These are phyloP conservation scores for Spisula solida DNA, from an alignment of 2,888 invertebrate species.

Conservation along the genomic window DNA sequence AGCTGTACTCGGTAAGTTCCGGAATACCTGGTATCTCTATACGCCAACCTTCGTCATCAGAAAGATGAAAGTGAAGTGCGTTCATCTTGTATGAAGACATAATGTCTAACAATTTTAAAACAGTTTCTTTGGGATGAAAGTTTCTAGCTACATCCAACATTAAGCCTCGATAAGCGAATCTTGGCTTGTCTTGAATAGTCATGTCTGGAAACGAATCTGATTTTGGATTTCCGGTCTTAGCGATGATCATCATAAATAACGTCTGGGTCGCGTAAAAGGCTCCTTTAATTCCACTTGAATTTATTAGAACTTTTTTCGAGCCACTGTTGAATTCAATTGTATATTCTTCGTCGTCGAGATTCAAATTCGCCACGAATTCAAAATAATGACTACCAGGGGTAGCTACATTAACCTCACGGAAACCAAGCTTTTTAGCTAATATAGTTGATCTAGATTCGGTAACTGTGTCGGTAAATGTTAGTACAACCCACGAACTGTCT, in stretches of 20 bases:
- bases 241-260: slow-evolving; percentile 57
- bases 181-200: slow-evolving; percentile 70
- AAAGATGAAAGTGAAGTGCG: slow-evolving; percentile 84
- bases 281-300: slow-evolving; percentile 71
- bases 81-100: slow-evolving; percentile 86
- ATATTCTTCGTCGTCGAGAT: slow-evolving; percentile 14
- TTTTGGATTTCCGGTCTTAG: neutral
- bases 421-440: slow-evolving; percentile 34
- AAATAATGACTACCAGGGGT: slow-evolving; percentile 9
- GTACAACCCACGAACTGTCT: slow-evolving; percentile 49
- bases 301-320: slow-evolving; percentile 66
- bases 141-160: slow-evolving; percentile 81
- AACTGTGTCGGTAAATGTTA: slow-evolving; percentile 20
- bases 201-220: slow-evolving; percentile 35
- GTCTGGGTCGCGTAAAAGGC: slow-evolving; percentile 82
- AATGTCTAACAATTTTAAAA: slow-evolving; percentile 79
- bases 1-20: slow-evolving; percentile 82
- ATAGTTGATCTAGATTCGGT: slow-evolving; percentile 3
- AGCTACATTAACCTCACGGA: neutral
- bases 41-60: slow-evolving; percentile 87
- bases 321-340: neutral
- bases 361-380: neutral
- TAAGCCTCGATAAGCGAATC: slow-evolving; percentile 78
- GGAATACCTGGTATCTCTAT: slow-evolving; percentile 84
- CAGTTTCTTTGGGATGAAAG: slow-evolving; percentile 79